phyloP scores from a whole-genome alignment of 1,140 invertebrate genomes.

The Drosophila pruinosa region DNA sequence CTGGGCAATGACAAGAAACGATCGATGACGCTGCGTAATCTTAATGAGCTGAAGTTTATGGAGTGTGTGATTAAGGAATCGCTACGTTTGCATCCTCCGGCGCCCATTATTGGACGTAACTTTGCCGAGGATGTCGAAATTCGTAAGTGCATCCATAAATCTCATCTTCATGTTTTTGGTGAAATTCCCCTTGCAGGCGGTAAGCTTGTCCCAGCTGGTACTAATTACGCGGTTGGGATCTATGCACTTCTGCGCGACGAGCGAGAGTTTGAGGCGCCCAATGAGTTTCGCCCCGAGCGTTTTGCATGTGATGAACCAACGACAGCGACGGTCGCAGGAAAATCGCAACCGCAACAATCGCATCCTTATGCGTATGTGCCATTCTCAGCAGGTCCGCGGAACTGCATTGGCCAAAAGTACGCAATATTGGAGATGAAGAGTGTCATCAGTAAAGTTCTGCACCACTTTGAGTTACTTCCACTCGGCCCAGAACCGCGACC shows the following conservation, averaged over 20 bases:
- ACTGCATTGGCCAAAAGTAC: conserved; percentile 90
- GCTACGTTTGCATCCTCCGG: conserved; percentile 86
- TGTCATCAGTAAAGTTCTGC: conserved; percentile 77
- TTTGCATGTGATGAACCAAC: conserved; percentile 83
- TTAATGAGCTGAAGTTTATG: conserved; percentile 57
- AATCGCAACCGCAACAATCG: conserved; percentile 74
- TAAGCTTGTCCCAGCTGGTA: conserved; percentile 80
- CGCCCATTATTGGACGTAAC: conserved; percentile 86
- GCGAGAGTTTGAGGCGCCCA: conserved; percentile 85
- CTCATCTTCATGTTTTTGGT: neutral
- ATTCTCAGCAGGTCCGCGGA: conserved; percentile 87
- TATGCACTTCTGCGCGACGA: conserved; percentile 84
- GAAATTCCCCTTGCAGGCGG: conserved; percentile 39
- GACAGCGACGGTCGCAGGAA: no score
- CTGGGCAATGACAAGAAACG: conserved; percentile 79
- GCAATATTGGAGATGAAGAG: conserved; percentile 90
- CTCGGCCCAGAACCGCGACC: conserved; percentile 50
- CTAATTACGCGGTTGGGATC: conserved; percentile 78
- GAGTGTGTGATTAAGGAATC: conserved; percentile 87
- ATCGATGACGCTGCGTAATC: conserved; percentile 20
- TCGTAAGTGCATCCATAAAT: conserved; percentile 39
- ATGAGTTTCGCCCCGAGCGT: conserved; percentile 86
- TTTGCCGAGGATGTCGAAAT: conserved; percentile 84
- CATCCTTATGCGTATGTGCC: conserved; percentile 85
- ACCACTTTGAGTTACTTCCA: conserved; percentile 73